phyloP scores from a whole-genome alignment of 2,888 invertebrate species.

The Anaspis maculata region DNA sequence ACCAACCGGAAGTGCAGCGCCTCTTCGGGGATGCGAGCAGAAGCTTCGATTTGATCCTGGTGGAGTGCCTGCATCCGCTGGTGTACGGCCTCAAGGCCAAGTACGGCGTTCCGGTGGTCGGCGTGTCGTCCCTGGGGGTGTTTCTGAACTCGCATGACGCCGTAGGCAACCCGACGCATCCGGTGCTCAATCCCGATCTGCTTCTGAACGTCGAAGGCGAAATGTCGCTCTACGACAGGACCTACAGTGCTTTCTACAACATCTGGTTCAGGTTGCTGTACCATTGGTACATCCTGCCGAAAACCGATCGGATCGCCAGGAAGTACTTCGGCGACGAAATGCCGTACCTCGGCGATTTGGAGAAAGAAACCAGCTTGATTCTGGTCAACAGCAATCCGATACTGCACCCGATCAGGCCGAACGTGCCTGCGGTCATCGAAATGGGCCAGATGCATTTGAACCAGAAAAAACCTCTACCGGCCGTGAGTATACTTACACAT shows the following conservation, averaged over 20 bases:
- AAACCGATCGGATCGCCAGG: conserved; percentile 1
- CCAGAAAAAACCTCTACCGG: conserved; percentile 10
- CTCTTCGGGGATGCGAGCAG: too few relatives aligned
- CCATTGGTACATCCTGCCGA: conserved; percentile 2
- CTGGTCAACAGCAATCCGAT: conserved; percentile 4
- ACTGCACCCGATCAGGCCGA: conserved; percentile 2
- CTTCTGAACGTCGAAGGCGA: conserved; percentile 5
- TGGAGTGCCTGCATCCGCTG: conserved; percentile 11
- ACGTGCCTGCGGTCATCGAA: conserved; percentile 3
- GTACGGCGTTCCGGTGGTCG: conserved; percentile 13
- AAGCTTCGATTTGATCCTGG: conserved; percentile 16
- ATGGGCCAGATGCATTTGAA: conserved; percentile 7
- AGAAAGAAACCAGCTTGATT: conserved; percentile 4
- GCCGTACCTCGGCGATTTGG: conserved; percentile 4
- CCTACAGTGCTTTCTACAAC: conserved; percentile 1
- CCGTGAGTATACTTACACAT: neutral
- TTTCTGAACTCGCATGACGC: conserved; percentile 17
- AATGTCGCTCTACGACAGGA: conserved; percentile 8
- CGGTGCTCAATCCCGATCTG: conserved; percentile 22
- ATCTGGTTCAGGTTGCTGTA: conserved; percentile 3
- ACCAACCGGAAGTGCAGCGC: too few relatives aligned
- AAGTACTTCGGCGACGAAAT: conserved; percentile 3
- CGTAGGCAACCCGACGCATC: conserved; percentile 26
- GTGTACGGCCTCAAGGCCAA: conserved; percentile 8
- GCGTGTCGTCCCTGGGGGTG: conserved; percentile 19